Conservation (phyloP, 2,113 vertebrate genomes). For the Lepus europaeus region DNA sequence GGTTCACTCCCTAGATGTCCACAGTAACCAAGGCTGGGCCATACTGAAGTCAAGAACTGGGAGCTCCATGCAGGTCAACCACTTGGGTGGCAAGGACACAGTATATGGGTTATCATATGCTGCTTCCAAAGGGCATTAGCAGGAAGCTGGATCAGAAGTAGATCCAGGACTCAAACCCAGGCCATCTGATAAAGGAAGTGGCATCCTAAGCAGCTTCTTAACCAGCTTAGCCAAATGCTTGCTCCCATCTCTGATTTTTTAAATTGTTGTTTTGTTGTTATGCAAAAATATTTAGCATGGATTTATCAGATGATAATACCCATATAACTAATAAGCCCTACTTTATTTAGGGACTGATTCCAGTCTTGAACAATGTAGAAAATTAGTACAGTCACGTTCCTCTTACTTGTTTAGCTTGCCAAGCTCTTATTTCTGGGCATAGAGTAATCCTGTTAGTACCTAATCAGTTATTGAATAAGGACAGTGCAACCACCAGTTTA, state of each 20-base stretch:
- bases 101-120: too few relatives aligned
- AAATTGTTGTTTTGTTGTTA: not conserved
- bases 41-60: too few relatives aligned
- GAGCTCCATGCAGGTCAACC: too few relatives aligned
- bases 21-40: too few relatives aligned
- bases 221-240: too few relatives aligned
- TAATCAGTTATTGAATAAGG: constrained; percentile 44
- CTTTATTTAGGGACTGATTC: not conserved
- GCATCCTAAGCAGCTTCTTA: not conserved
- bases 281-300: not conserved
- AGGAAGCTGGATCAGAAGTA: too few relatives aligned
- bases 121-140: too few relatives aligned
- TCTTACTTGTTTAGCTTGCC: constrained; percentile 15
- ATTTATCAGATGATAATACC: constrained; percentile 13
- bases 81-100: too few relatives aligned
- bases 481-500: constrained; percentile 18
- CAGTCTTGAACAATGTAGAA: not conserved
- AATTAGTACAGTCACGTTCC: not conserved
- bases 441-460: not conserved
- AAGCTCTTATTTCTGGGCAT: constrained; percentile 20
- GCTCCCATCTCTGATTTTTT: not conserved
- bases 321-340: not conserved
- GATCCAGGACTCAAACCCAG: too few relatives aligned
- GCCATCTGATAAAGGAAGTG: not conserved
- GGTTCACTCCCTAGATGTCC: too few relatives aligned